Percentiles rank a stretch among this genome's conserved stretches.
These are phyloP conservation scores for Agelaius phoeniceus DNA, from an alignment of 2,113 vertebrate genomes.

Conservation along the genomic window DNA sequence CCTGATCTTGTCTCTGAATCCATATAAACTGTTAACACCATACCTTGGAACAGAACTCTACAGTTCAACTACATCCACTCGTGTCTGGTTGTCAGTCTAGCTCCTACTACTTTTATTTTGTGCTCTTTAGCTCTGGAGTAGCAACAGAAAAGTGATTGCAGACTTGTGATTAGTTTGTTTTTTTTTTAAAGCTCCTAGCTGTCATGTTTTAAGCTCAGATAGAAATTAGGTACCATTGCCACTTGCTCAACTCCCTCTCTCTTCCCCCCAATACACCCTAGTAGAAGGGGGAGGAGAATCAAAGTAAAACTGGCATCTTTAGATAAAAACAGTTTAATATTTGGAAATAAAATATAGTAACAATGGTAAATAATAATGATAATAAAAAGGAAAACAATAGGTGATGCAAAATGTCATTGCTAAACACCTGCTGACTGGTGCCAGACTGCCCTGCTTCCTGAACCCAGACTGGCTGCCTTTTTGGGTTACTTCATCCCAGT, in stretches of 20 bases:
- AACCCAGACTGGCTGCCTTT: accelerated
- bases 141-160: neutral
- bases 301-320: neutral
- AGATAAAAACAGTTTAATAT: neutral
- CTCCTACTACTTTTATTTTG: neutral
- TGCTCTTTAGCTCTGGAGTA: neutral
- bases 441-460: neutral
- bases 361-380: neutral
- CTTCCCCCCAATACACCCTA: accelerated
- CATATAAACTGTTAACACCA: neutral
- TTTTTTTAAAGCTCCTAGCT: neutral
- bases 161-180: neutral
- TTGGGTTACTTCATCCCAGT: neutral
- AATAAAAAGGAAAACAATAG: neutral
- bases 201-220: neutral
- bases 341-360: neutral
- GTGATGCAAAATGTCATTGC: neutral
- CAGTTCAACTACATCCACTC: neutral
- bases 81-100: neutral
- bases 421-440: neutral
- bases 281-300: neutral
- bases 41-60: neutral
- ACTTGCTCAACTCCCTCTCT: neutral
- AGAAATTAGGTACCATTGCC: neutral
- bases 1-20: neutral